These are phyloP conservation scores for Paramisgurnus dabryanus DNA, from an alignment of 2,113 vertebrate genomes.

Conservation along the genomic window DNA sequence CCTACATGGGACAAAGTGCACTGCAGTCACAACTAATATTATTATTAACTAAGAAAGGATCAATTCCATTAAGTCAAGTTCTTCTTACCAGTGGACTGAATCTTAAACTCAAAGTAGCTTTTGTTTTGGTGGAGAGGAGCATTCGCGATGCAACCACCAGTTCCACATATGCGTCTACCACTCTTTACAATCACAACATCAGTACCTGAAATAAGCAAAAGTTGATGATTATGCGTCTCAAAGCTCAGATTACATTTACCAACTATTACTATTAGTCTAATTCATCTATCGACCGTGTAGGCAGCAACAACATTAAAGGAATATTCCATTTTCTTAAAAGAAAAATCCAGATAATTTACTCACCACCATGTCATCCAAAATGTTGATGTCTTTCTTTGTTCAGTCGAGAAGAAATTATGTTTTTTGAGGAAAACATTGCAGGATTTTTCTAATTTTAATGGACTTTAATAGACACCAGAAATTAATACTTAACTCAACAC, in stretches of 20 bases:
- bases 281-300: no score
- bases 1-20: slow-evolving; percentile 72
- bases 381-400: no score
- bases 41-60: neutral
- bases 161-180: slow-evolving; percentile 96
- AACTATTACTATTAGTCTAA: no score
- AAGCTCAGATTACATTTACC: neutral
- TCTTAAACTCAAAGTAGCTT: slow-evolving; percentile 99
- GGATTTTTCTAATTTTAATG: no score
- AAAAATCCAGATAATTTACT: no score
- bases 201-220: slow-evolving; percentile 78
- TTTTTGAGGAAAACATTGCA: no score
- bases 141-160: slow-evolving; percentile 92
- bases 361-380: no score
- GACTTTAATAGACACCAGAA: no score
- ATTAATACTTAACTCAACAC: no score
- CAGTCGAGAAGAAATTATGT: no score
- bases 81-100: slow-evolving; percentile 97
- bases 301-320: no score
- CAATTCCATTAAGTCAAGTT: slow-evolving; percentile 2
- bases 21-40: slow-evolving; percentile 2
- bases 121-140: slow-evolving; percentile 99
- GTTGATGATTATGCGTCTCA: neutral
- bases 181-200: slow-evolving; percentile 99
- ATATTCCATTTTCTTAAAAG: no score